Conservation (phyloP, 2,888 invertebrate genomes). For the Drosophila aldrichi region DNA sequence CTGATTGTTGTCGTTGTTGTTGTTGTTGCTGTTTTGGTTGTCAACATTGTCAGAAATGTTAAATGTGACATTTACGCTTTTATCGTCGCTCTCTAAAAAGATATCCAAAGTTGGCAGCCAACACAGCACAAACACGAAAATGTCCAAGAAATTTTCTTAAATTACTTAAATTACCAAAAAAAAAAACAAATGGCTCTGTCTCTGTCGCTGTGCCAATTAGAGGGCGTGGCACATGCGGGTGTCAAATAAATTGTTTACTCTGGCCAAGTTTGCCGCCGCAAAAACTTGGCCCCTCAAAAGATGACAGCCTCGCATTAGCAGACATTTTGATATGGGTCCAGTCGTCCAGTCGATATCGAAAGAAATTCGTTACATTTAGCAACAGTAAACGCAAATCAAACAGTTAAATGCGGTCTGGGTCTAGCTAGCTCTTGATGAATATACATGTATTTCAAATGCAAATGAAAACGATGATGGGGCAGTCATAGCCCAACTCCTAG, state of each 20-base stretch:
- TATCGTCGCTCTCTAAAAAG: slow-evolving; percentile 30
- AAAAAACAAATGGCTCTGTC: slow-evolving; percentile 13
- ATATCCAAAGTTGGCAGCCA: slow-evolving; percentile 50
- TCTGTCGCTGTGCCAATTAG: slow-evolving; percentile 44
- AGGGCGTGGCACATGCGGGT: slow-evolving; percentile 48
- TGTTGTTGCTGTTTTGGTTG: slow-evolving; percentile 24
- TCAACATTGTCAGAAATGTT: slow-evolving; percentile 59
- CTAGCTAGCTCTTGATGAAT: background rate
- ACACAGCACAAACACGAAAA: slow-evolving; percentile 14
- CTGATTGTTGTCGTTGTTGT: slow-evolving; percentile 4
- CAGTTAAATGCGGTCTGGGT: background rate
- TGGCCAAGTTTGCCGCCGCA: slow-evolving; percentile 8
- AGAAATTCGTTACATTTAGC: slow-evolving; percentile 24
- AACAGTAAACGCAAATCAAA: slow-evolving; percentile 8
- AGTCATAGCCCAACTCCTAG: background rate
- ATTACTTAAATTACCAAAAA: slow-evolving; percentile 25
- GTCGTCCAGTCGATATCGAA: slow-evolving; percentile 12
- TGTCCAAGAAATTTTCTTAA: slow-evolving; percentile 24
- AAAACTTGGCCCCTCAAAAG: slow-evolving; percentile 20
- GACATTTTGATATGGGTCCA: slow-evolving; percentile 60
- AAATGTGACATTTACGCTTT: slow-evolving; percentile 58
- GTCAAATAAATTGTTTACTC: slow-evolving; percentile 53
- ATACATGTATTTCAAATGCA: slow-evolving; percentile 3
- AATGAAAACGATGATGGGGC: background rate
- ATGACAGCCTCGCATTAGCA: slow-evolving; percentile 50